Percentiles rank a stretch among this genome's conserved stretches.
phyloP scores from a whole-genome alignment of 23 tunicate genomes.

The Phallusia fumigata region DNA sequence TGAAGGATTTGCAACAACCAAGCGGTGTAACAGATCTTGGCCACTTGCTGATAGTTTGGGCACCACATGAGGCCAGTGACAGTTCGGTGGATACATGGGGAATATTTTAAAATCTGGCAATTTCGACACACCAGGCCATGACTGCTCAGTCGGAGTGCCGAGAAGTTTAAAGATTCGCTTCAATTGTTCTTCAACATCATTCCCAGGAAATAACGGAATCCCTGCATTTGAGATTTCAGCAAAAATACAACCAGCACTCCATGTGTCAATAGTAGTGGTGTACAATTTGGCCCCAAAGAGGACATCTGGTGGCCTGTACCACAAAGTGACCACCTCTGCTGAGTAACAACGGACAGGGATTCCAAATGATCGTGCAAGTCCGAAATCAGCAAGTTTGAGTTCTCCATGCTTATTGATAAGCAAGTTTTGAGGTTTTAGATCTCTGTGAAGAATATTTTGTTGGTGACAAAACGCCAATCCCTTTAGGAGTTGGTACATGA shows the following conservation, averaged over 20 bases:
- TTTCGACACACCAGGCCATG: conserved; percentile 90
- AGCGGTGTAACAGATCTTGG: conserved; percentile 56
- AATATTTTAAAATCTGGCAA: conserved; percentile 92
- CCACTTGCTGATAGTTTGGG: conserved; percentile 71
- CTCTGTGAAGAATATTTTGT: conserved; percentile 90
- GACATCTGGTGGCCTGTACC: conserved; percentile 99
- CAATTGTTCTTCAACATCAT: conserved; percentile 92
- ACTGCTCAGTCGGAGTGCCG: conserved; percentile 90
- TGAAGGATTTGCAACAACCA: conserved; percentile 76
- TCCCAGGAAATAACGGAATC: conserved; percentile 94
- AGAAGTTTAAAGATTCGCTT: conserved; percentile 74
- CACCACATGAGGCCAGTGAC: conserved; percentile 66
- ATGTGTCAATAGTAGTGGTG: conserved; percentile 89
- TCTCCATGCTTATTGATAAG: conserved; percentile 90
- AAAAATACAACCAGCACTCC: conserved; percentile 98
- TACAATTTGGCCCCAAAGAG: conserved; percentile 89
- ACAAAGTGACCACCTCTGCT: conserved; percentile 98
- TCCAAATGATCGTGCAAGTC: conserved; percentile 94
- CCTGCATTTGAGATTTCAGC: conserved; percentile 99
- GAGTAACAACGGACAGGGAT: conserved; percentile 94
- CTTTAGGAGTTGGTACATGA: conserved; percentile 89
- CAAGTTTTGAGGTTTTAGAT: conserved; percentile 95
- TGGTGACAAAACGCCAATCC: conserved; percentile 93
- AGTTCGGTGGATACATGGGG: conserved; percentile 75
- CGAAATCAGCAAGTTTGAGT: conserved; percentile 96